Evolutionary conservation across 2,797 vertebrate genomes (phyloP).

Genomic region (Lepilemur septentrionalis): DNA sequence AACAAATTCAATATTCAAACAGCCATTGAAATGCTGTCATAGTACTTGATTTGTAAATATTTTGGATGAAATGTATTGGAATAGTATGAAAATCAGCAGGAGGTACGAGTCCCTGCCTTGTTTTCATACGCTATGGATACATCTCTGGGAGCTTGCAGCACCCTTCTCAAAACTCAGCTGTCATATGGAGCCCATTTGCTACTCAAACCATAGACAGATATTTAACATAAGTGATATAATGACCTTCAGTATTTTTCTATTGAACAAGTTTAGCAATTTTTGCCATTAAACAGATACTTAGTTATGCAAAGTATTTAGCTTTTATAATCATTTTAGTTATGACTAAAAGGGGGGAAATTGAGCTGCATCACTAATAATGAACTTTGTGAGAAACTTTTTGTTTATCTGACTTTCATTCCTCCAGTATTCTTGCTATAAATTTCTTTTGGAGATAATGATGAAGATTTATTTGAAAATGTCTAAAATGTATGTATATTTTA

Average conservation of each 20-base stretch:
- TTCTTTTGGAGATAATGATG: constrained; percentile 85
- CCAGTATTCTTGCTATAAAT: constrained; percentile 84
- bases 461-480: constrained; percentile 88
- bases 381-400: constrained; percentile 82
- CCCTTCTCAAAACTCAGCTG: constrained; percentile 78
- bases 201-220: constrained; percentile 75
- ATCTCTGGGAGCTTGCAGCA: constrained; percentile 79
- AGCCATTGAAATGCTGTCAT: constrained; percentile 55
- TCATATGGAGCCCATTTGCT: constrained; percentile 77
- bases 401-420: constrained; percentile 85
- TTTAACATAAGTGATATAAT: constrained; percentile 77
- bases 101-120: constrained; percentile 53
- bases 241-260: constrained; percentile 84
- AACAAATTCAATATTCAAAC: constrained; percentile 39
- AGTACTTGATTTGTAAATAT: constrained; percentile 64
- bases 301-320: constrained; percentile 83
- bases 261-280: constrained; percentile 80
- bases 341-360: constrained; percentile 74
- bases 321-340: constrained; percentile 82
- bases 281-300: constrained; percentile 79
- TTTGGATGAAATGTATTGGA: constrained; percentile 46
- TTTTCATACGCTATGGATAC: constrained; percentile 49
- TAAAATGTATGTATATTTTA: constrained; percentile 89
- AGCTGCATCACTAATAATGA: constrained; percentile 84
- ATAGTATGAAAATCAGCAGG: constrained; percentile 55